Evolutionary conservation across 1,140 invertebrate species (phyloP).

Genomic region (Zaprionus taronus): DNA sequence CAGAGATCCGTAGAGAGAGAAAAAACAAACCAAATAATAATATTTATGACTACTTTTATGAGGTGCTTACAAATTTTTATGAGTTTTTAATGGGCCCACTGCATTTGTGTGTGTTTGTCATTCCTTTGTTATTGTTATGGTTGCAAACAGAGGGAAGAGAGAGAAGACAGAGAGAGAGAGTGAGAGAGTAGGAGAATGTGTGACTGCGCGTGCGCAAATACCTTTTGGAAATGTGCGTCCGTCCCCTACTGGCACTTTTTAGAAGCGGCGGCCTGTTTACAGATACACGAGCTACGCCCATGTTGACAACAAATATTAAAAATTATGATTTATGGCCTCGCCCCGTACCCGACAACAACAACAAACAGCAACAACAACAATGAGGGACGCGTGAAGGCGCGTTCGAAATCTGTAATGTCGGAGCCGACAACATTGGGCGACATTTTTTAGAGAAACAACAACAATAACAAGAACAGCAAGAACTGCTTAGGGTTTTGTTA

Average conservation of each 20-base stretch:
- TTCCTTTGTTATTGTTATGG: slow-evolving; percentile 29
- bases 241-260: slow-evolving; percentile 44
- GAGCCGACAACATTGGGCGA: slow-evolving; percentile 56
- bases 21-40: slow-evolving; percentile 68
- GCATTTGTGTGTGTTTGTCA: slow-evolving; percentile 42
- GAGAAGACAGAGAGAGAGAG: neutral
- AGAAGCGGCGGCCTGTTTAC: slow-evolving; percentile 66
- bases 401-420: slow-evolving; percentile 67
- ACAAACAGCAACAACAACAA: slow-evolving; percentile 21
- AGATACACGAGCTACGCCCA: slow-evolving; percentile 77
- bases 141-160: neutral
- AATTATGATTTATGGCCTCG: slow-evolving; percentile 80
- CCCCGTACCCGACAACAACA: slow-evolving; percentile 7
- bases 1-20: slow-evolving; percentile 13
- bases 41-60: slow-evolving; percentile 85
- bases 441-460: slow-evolving; percentile 57
- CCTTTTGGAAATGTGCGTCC: slow-evolving; percentile 56
- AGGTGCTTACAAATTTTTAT: slow-evolving; percentile 85
- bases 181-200: slow-evolving; percentile 40
- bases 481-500: slow-evolving; percentile 57
- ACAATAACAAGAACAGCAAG: neutral
- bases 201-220: slow-evolving; percentile 84
- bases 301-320: slow-evolving; percentile 84
- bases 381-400: slow-evolving; percentile 20
- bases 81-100: slow-evolving; percentile 83